A percentile compares a stretch with the other conserved stretches of the same genome.
These are phyloP conservation scores for Chiridota heheva DNA, from an alignment of 35 echinoderm and acorn worm genomes.

Conservation along the genomic window DNA sequence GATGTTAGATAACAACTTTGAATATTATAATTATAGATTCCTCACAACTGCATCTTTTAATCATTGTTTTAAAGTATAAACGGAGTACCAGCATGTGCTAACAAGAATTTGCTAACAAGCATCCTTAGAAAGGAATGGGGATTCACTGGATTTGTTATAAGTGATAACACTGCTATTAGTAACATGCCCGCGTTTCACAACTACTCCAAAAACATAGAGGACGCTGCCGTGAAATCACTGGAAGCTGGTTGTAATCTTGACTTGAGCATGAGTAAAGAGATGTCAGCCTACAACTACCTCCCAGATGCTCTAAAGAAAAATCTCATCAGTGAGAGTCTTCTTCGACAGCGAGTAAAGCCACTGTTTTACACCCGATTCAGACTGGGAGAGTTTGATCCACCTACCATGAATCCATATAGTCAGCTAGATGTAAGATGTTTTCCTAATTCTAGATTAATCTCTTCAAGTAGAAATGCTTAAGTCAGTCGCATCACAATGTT, in stretches of 20 bases:
- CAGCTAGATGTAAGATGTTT: constrained; percentile 23
- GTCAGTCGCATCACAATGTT: too few relatives aligned
- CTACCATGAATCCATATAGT: constrained; percentile 75
- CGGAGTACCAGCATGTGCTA: constrained; percentile 86
- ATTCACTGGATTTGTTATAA: constrained; percentile 91
- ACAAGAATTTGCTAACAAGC: constrained; percentile 68
- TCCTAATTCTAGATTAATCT: too few relatives aligned
- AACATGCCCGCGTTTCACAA: constrained; percentile 51
- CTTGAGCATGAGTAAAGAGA: background rate
- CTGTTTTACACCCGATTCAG: constrained; percentile 93
- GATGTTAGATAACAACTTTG: too few relatives aligned
- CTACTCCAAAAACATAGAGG: constrained; percentile 65
- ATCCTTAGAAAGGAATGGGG: constrained; percentile 80
- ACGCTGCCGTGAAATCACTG: constrained; percentile 64
- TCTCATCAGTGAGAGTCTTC: constrained; percentile 34
- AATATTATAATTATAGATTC: too few relatives aligned
- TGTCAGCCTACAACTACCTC: constrained; percentile 59
- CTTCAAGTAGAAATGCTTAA: too few relatives aligned
- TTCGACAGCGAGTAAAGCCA: constrained; percentile 45
- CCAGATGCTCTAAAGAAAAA: constrained; percentile 52
- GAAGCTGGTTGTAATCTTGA: constrained; percentile 86
- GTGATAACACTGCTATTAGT: constrained; percentile 72
- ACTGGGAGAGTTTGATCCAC: constrained; percentile 94
- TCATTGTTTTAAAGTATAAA: constrained; percentile 69
- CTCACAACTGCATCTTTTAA: constrained; percentile 22